A percentile compares a stretch with the other conserved stretches of the same genome.
phyloP scores from a whole-genome alignment of 2,797 vertebrate species.

The Lutra lutra region DNA sequence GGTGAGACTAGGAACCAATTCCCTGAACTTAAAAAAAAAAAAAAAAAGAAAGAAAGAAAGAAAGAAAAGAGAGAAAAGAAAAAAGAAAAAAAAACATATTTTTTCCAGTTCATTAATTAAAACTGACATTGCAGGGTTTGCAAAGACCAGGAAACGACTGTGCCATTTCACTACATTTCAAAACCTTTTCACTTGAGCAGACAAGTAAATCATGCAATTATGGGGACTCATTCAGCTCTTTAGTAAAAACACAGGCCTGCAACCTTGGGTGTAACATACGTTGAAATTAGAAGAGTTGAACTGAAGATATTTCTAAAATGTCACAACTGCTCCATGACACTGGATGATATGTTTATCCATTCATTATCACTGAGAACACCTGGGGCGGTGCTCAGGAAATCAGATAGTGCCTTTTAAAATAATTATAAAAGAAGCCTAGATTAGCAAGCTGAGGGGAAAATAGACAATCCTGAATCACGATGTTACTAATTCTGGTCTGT shows the following conservation, averaged over 20 bases:
- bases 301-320: conserved; percentile 91
- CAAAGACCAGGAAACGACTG: conserved; percentile 74
- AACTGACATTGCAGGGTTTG: conserved; percentile 75
- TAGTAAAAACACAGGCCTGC: conserved; percentile 80
- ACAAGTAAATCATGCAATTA: conserved; percentile 88
- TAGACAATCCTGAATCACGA: conserved; percentile 74
- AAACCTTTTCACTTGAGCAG: conserved; percentile 80
- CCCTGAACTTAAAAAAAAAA: conserved; percentile 52
- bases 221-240: conserved; percentile 89
- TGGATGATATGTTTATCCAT: conserved; percentile 91
- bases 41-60: not conserved
- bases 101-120: conserved; percentile 79
- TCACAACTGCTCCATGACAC: conserved; percentile 88
- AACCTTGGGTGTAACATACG: conserved; percentile 78
- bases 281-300: conserved; percentile 88
- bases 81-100: not conserved
- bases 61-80: not conserved
- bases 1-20: conserved; percentile 59
- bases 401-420: conserved; percentile 81
- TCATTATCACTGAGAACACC: conserved; percentile 92
- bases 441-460: conserved; percentile 77
- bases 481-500: conserved; percentile 83
- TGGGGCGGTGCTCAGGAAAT: conserved; percentile 86
- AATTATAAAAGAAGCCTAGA: conserved; percentile 78
- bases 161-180: conserved; percentile 78